Evolutionary conservation across 2,888 invertebrate genomes (phyloP), one percentile per base, ranked within the genome.

Genomic region (Hyposoter dolosus): DNA sequence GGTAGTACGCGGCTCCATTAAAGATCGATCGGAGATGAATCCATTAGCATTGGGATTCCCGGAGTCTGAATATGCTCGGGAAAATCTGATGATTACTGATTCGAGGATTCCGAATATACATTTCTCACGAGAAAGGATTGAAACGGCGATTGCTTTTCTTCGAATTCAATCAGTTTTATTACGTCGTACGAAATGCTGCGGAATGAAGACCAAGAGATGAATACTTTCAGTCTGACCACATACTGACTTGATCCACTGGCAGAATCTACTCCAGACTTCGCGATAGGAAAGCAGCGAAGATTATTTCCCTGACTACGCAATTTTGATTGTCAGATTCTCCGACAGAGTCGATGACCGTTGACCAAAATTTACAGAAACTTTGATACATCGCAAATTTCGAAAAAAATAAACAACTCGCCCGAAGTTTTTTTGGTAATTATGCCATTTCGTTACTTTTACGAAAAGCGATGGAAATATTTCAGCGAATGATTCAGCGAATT

Each of bases 1-100:
- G 43, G 43, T 56, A 68, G 23, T 35, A 65, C 23, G 50, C 23
- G 50, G 28, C 50, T n/a, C 45, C 32, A 35, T 69, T 63, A 35
- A 60, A 72, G 65, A 81, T 81, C 72, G 80, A 81, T 72, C 9
- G 65, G 3, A 40, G 50, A 80, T 23, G 17, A 71, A 72, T 40
- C 80, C 65, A 72, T 72, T 72, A 72, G 65, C 53, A 40, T 65
- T 50, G 28, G 15, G 35, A 68, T 78, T 78, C 56, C 19, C 50
- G 43, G 47, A 50, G 23, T 53, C 19, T 40, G 50, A 65, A 74
- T 53, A 68, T 66, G n/a, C 60, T 28, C 28, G 10, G 7, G 6
- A 12, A 35, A 23, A 65, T 19, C 40, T 53, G 12, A 47, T 50
- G 40, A 19, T 23, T 32, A 15, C 5, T 15, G 43, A 19, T 63